These are phyloP conservation scores for Trochalopteron elliotii DNA, from an alignment of 2,113 vertebrate species.

Conservation along the genomic window DNA sequence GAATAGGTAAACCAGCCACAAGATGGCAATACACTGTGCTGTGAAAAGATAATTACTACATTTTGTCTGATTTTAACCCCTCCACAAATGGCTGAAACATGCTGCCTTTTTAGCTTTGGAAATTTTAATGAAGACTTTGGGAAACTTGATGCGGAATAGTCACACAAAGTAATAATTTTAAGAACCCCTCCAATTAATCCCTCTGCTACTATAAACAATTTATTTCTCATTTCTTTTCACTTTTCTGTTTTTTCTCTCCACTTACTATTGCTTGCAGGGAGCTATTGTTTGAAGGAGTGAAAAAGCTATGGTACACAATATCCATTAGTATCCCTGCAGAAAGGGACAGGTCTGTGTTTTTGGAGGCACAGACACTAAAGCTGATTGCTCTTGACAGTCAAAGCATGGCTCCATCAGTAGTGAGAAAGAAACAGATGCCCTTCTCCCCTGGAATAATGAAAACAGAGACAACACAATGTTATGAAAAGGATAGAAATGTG, in stretches of 20 bases:
- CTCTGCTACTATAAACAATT: not conserved
- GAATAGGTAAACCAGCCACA: constrained; percentile 14
- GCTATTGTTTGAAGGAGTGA: not conserved
- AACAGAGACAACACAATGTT: not conserved
- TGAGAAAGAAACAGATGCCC: not conserved
- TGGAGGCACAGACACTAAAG: not conserved
- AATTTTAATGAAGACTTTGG: not conserved
- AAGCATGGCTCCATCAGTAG: not conserved
- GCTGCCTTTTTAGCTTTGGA: not conserved
- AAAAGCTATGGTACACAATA: not conserved
- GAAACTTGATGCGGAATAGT: not conserved
- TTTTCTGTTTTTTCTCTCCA: not conserved
- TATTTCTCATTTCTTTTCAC: not conserved
- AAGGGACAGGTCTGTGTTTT: not conserved
- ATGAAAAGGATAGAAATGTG: not conserved
- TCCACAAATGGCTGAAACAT: not conserved
- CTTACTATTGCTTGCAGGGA: not conserved
- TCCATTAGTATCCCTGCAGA: not conserved
- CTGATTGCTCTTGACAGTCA: not conserved
- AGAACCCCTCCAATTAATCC: not conserved
- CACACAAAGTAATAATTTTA: not conserved
- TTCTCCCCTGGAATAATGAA: not conserved
- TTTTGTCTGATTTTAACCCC: not conserved
- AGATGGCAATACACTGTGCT: constrained; percentile 65
- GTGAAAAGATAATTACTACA: not conserved